These are phyloP conservation scores for Synergus itoensis DNA, from an alignment of 2,888 invertebrate genomes.

Conservation along the genomic window DNA sequence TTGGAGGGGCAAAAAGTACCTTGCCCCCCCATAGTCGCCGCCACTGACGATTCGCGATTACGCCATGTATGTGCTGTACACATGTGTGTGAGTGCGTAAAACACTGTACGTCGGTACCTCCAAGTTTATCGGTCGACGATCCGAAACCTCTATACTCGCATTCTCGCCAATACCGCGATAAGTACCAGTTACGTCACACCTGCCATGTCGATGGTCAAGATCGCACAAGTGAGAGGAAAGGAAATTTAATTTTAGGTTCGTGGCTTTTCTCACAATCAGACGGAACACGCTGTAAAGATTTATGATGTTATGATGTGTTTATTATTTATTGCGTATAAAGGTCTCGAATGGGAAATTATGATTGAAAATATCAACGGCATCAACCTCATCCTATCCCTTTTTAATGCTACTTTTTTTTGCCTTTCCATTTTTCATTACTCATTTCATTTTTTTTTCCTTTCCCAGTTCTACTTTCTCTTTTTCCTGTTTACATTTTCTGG, in stretches of 20 bases:
- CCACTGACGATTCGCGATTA: slow-evolving; percentile 67
- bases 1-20: no score
- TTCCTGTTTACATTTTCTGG: no score
- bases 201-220: slow-evolving; percentile 48
- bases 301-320: not conserved
- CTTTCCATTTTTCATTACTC: no score
- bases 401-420: no score
- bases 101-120: slow-evolving; percentile 36
- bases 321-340: not conserved
- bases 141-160: slow-evolving; percentile 38
- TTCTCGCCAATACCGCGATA: slow-evolving; percentile 44
- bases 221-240: slow-evolving; percentile 14
- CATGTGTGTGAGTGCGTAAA: slow-evolving; percentile 42
- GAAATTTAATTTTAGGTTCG: not conserved
- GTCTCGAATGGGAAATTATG: not conserved
- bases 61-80: slow-evolving; percentile 49
- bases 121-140: slow-evolving; percentile 49
- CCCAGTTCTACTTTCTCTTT: no score
- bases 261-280: no score
- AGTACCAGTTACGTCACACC: slow-evolving; percentile 44
- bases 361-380: not conserved
- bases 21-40: no score
- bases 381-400: no score
- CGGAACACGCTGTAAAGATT: not conserved
- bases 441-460: no score